Conservation (phyloP, 1,140 invertebrate species). For the Caenorhabditis tropicalis region DNA sequence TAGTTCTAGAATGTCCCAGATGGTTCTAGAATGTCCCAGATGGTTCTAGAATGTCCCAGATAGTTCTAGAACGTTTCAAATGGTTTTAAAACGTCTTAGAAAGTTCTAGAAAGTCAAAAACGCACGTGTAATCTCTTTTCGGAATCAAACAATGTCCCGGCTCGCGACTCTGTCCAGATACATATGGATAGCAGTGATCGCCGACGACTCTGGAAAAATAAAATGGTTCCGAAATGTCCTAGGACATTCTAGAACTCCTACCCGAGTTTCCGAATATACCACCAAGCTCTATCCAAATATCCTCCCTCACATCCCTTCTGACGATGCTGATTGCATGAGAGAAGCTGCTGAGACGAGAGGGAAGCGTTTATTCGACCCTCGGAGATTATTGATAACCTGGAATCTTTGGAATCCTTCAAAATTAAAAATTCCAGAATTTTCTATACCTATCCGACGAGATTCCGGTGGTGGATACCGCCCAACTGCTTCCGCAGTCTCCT, state of each 20-base stretch:
- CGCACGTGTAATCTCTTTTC: conserved; percentile 51
- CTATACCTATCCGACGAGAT: conserved; percentile 59
- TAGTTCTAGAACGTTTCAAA: no score
- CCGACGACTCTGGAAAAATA: conserved; percentile 68
- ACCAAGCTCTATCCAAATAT: conserved; percentile 87
- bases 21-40: no score
- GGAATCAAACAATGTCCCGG: conserved; percentile 73
- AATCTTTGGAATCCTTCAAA: no score
- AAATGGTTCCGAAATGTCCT: no score
- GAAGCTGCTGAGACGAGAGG: conserved; percentile 83
- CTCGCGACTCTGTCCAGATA: conserved; percentile 75
- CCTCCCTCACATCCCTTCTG: conserved; percentile 86
- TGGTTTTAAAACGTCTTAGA: no score
- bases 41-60: no score
- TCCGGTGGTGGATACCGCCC: conserved; percentile 84
- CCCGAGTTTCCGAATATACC: conserved; percentile 84
- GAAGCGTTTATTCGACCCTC: conserved; percentile 64
- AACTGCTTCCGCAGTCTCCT: conserved; percentile 87
- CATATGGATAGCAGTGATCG: conserved; percentile 75
- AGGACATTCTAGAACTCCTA: conserved; percentile 74
- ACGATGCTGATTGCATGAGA: conserved; percentile 84
- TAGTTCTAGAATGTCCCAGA: no score
- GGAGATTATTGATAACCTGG: conserved; percentile 60
- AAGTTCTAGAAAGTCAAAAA: no score
- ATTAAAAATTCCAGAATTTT: neutral